phyloP scores from a whole-genome alignment of 1,140 invertebrate species.

The Bombyx mandarina region DNA sequence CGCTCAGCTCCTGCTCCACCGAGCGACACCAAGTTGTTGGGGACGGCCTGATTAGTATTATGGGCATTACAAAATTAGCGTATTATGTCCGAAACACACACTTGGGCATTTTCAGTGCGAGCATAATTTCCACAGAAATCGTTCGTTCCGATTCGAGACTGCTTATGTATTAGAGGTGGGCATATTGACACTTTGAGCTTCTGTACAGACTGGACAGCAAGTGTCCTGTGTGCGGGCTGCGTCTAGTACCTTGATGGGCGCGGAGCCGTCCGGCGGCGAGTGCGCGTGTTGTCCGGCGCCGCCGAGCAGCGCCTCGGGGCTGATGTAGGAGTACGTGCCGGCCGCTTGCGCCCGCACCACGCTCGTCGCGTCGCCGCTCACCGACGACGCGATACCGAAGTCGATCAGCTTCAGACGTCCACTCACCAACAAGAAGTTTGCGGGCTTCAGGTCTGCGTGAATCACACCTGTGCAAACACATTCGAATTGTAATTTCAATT shows the following conservation, averaged over 20 bases:
- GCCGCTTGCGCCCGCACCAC: constrained; percentile 85
- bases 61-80: too few relatives aligned
- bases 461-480: constrained; percentile 81
- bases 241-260: constrained; percentile 45
- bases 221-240: background rate
- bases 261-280: constrained; percentile 44
- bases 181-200: too few relatives aligned
- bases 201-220: background rate
- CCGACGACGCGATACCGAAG: constrained; percentile 96
- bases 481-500: too few relatives aligned
- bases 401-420: constrained; percentile 95
- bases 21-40: too few relatives aligned
- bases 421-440: constrained; percentile 93
- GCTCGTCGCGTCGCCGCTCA: constrained; percentile 91
- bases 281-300: constrained; percentile 48
- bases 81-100: too few relatives aligned
- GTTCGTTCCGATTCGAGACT: background rate
- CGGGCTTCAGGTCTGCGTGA: constrained; percentile 97
- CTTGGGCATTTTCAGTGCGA: too few relatives aligned
- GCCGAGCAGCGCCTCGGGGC: constrained; percentile 88
- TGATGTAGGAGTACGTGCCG: constrained; percentile 97
- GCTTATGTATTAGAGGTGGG: background rate
- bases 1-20: too few relatives aligned
- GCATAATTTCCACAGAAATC: too few relatives aligned
- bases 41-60: too few relatives aligned